Evolutionary conservation across 2,888 invertebrate genomes (phyloP), one percentile per base, ranked within the genome.

Genomic region (Drosophila atripex): DNA sequence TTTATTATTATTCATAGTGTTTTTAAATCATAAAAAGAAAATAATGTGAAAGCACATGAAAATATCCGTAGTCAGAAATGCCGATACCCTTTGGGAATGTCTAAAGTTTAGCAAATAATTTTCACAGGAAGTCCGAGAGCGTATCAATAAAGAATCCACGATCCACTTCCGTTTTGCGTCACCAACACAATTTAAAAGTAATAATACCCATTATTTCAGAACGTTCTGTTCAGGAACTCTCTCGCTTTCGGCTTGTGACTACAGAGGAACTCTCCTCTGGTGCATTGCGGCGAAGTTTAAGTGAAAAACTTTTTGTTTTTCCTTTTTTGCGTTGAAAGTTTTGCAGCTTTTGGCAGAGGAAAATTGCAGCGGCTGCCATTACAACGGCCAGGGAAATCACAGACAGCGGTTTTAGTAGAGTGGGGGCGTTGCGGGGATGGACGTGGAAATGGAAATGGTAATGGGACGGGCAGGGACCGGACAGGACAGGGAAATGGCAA

Each of bases 271-370:
- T 53, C 54, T 60, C 45, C 69, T 69, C 75, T 86, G 86, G 78
- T 86, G 82, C 82, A 82, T 78, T 82, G 82, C 82, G 83, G 76
- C 68, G 86, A 82, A 82, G 83, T 82, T 82, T 86, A 82, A 82
- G 86, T 82, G 82, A 82, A 82, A 86, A 82, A 82, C 80, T 86
- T 82, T 78, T 69, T 80, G 78, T 86, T 82, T 76, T 78, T 85
- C 77, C 71, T 77, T 75, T 80, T 80, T 80, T 75, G 71, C 79
- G 80, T 75, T 74, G 80, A 84, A 84, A 69, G 74, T 83, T 73
- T 83, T 78, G 64, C 84, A 72, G 80, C 71, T 71, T 35, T 35
- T 73, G 78, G 69, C 78, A 55, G 69, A 64, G 76, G 80, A 77
- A 76, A 86, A 83, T 80, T 80, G 80, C 83, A 82, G 76, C 71